phyloP scores from a whole-genome alignment of 2,797 vertebrate genomes.

The Apogon hyalosoma region DNA sequence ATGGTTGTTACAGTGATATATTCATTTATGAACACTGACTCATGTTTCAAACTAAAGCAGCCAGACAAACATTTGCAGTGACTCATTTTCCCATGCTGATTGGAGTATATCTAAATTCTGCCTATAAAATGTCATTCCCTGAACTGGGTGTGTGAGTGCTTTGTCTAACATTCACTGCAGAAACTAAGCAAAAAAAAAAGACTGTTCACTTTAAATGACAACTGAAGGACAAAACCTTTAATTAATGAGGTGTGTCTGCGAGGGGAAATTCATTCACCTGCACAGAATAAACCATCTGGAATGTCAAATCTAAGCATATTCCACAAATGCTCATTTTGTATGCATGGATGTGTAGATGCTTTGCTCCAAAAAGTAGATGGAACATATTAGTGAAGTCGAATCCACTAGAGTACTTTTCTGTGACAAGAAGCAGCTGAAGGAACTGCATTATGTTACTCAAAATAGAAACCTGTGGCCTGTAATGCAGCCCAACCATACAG shows the following conservation, averaged over 20 bases:
- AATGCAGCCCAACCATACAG: conserved; percentile 8
- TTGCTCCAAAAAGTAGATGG: background rate
- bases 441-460: conserved; percentile 4
- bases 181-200: conserved; percentile 2
- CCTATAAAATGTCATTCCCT: conserved; percentile 8
- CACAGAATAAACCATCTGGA: background rate
- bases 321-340: conserved; percentile 18
- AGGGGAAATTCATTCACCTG: background rate
- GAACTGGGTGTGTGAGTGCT: background rate
- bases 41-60: conserved; percentile 16
- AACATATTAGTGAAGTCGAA: conserved; percentile 13
- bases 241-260: conserved; percentile 18
- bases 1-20: background rate
- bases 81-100: conserved; percentile 1
- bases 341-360: background rate
- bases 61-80: background rate
- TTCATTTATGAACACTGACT: conserved; percentile 15
- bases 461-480: background rate
- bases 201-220: background rate
- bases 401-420: conserved; percentile 10
- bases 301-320: conserved; percentile 12
- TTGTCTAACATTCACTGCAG: conserved; percentile 1
- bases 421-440: background rate
- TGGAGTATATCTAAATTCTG: conserved; percentile 9
- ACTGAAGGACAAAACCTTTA: conserved; percentile 18